Evolutionary conservation across 2,113 vertebrate species (phyloP), one percentile per base, ranked within the genome.

Genomic region (Podilymbus podiceps): DNA sequence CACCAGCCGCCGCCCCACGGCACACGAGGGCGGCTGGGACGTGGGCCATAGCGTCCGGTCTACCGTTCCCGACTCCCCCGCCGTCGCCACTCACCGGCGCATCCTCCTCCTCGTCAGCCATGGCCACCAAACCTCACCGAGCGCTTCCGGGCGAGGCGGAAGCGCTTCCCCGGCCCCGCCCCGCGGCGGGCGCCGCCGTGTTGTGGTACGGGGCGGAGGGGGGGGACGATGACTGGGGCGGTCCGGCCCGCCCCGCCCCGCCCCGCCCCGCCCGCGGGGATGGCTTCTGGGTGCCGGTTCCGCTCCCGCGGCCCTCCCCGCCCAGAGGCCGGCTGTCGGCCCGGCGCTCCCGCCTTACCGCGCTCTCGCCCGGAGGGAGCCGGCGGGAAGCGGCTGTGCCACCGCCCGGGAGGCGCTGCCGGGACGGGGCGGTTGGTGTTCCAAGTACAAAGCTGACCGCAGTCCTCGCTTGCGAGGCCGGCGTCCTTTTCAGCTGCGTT

Each of bases 31-130:
- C 33, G 3, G 28, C 4, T 3, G 40, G 21, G 21, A 12, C 9
- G 10, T 2, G 40, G 11, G 11, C 49, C 44, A 12, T 7, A 5
- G 28, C 42, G 5, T 17, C 44, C 25, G 31, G 11, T 7, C 35
- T 52, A 12, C 8, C 27, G 4, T 3, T 19, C 33, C 42, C 5
- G 7, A 6, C 35, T n/a, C 17, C 42, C 42, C 42, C 42, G 42
- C 12, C 44, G 44, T 38, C 7, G 6, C 27, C 64, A 86, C 98
- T 98, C 89, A 98, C 98, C 15, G 98, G 94, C 4, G 49, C 97
- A 0, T 98, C 98, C 78, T 98, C 98, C 40, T 98, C 98, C 8
- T 98, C 98, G 14, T 98, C 98, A 2, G 98, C 98, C 98, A 98
- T 98, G 25, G 33, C 68, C 5, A 2, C 25, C 67, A 1, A 0